Conservation (phyloP, 2,888 invertebrate species). For the Artemia sinica region DNA sequence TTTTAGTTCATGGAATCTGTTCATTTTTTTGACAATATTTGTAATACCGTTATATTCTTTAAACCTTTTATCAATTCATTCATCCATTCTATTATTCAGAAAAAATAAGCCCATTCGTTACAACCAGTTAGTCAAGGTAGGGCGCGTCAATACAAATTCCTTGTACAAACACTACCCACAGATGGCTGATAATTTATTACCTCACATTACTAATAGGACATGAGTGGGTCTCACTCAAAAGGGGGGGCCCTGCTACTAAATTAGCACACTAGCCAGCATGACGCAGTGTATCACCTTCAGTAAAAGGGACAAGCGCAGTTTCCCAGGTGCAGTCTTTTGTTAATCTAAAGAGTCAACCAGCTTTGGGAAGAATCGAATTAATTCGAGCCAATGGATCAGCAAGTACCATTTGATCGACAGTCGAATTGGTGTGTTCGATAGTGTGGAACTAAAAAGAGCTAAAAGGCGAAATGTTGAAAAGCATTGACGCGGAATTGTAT, state of each 20-base stretch:
- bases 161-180: conserved; percentile 10
- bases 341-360: conserved; percentile 10
- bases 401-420: conserved; percentile 9
- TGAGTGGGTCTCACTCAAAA: conserved; percentile 14
- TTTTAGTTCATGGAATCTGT: too few species aligned
- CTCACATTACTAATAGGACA: conserved; percentile 13
- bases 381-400: conserved; percentile 4
- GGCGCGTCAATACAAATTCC: background rate
- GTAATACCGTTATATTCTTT: too few species aligned
- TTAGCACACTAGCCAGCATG: conserved; percentile 14
- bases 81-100: background rate
- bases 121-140: background rate
- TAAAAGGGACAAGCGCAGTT: background rate
- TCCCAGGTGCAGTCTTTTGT: conserved; percentile 11
- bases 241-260: conserved; percentile 14
- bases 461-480: background rate
- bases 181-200: conserved; percentile 12
- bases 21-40: too few species aligned
- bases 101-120: conserved; percentile 11
- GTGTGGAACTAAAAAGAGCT: conserved; percentile 13
- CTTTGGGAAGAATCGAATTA: conserved; percentile 5
- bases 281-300: conserved; percentile 11
- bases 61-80: too few species aligned
- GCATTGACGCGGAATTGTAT: too few species aligned
- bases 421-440: conserved; percentile 7